phyloP scores from a whole-genome alignment of 2,888 invertebrate species.

The Poecilobothrus nobilitatus region DNA sequence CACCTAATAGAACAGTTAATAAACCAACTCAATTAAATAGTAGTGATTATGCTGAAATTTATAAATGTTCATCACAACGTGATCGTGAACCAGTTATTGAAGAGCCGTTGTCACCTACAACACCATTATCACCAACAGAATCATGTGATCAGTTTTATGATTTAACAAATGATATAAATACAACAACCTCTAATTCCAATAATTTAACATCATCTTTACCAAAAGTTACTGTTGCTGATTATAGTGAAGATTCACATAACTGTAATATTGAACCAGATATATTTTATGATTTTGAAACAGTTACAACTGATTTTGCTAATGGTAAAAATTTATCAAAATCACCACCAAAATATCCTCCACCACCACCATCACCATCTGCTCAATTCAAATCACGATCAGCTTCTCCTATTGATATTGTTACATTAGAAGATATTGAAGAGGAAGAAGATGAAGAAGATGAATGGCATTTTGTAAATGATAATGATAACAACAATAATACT shows the following conservation, averaged over 20 bases:
- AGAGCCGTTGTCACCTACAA: slow-evolving; percentile 10
- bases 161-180: slow-evolving; percentile 17
- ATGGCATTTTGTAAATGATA: slow-evolving; percentile 25
- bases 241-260: slow-evolving; percentile 24
- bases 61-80: not conserved
- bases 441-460: slow-evolving; percentile 28
- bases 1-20: not conserved
- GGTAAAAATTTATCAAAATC: slow-evolving; percentile 11
- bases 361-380: not conserved
- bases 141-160: slow-evolving; percentile 31
- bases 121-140: slow-evolving; percentile 31
- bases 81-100: not conserved
- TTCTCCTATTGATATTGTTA: slow-evolving; percentile 35
- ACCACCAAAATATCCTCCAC: slow-evolving; percentile 11
- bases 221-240: slow-evolving; percentile 38
- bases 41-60: slow-evolving; percentile 1
- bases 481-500: slow-evolving; percentile 19
- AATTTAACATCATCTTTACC: slow-evolving; percentile 30
- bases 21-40: slow-evolving; percentile 12
- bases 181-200: slow-evolving; percentile 28
- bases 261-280: slow-evolving; percentile 27
- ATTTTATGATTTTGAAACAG: slow-evolving; percentile 35
- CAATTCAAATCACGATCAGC: slow-evolving; percentile 20
- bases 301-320: slow-evolving; percentile 4
- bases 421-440: slow-evolving; percentile 31